Evolutionary conservation across 1,140 invertebrate species (phyloP).

Genomic region (Drosophila kanapiae): DNA sequence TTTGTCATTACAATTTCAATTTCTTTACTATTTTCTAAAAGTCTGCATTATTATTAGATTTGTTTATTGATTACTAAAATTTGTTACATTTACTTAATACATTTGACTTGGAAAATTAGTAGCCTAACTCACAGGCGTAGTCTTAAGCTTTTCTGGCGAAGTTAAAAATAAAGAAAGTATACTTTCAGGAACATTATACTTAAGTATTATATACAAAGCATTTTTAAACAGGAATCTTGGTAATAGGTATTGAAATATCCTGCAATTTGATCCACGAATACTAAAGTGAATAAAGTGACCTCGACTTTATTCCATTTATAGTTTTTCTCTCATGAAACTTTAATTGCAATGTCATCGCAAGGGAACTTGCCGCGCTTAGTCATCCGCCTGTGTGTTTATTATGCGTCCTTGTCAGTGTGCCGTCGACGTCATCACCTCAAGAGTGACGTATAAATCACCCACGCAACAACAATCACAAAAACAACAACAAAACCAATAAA

Average conservation of each 20-base stretch:
- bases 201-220: not conserved
- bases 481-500: conserved; percentile 15
- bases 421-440: conserved; percentile 26
- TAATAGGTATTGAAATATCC: not conserved
- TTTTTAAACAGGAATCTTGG: not conserved
- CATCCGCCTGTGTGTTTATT: conserved; percentile 13
- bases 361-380: conserved; percentile 17
- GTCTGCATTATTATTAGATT: too few relatives aligned
- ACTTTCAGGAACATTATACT: not conserved
- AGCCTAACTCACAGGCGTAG: conserved; percentile 21
- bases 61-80: too few relatives aligned
- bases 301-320: not conserved
- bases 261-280: not conserved
- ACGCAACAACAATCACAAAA: conserved; percentile 29
- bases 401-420: conserved; percentile 21
- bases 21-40: not conserved
- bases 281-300: conserved; percentile 3
- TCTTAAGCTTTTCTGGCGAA: not conserved
- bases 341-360: conserved; percentile 7
- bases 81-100: not conserved
- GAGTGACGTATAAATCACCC: conserved; percentile 46
- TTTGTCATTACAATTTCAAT: too few relatives aligned
- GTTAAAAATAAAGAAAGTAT: not conserved
- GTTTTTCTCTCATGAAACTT: conserved; percentile 14
- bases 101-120: not conserved